Evolutionary conservation across 2,113 vertebrate species (phyloP).

Genomic region (Callionymus lyra): DNA sequence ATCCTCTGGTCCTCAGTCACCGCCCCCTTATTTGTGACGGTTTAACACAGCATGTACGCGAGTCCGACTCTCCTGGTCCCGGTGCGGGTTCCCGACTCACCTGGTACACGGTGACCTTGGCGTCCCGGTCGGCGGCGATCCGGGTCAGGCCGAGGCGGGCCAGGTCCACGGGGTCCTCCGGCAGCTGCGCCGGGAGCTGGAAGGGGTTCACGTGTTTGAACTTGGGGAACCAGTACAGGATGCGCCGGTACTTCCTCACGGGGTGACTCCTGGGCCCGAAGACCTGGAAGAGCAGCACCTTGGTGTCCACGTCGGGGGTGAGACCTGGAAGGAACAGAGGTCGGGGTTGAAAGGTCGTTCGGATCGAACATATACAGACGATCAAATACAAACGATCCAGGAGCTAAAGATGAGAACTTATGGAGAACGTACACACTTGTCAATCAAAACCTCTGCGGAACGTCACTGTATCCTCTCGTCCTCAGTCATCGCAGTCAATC

Average conservation of each 20-base stretch:
- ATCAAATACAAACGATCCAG: too few species aligned
- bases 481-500: too few species aligned
- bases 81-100: conserved; percentile 40
- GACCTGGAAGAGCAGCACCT: conserved; percentile 75
- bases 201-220: conserved; percentile 76
- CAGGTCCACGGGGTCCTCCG: conserved; percentile 71
- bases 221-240: conserved; percentile 82
- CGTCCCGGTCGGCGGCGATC: conserved; percentile 69
- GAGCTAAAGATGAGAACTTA: too few species aligned
- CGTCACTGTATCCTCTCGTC: too few species aligned
- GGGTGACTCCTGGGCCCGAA: conserved; percentile 79
- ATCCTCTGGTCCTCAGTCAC: too few species aligned
- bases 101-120: conserved; percentile 74
- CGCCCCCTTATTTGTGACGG: too few species aligned
- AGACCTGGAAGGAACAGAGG: conserved; percentile 74
- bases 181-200: conserved; percentile 66
- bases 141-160: conserved; percentile 68
- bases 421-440: too few species aligned
- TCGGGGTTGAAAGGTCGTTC: too few species aligned
- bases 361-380: too few species aligned
- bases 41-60: too few species aligned
- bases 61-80: too few species aligned
- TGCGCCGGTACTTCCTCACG: conserved; percentile 74
- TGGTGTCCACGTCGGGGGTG: conserved; percentile 74
- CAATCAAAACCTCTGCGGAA: too few species aligned